A percentile compares a stretch with the other conserved stretches of the same genome.
These are phyloP conservation scores for Xylocopa sonorina DNA, from an alignment of 1,140 invertebrate genomes.

Conservation along the genomic window DNA sequence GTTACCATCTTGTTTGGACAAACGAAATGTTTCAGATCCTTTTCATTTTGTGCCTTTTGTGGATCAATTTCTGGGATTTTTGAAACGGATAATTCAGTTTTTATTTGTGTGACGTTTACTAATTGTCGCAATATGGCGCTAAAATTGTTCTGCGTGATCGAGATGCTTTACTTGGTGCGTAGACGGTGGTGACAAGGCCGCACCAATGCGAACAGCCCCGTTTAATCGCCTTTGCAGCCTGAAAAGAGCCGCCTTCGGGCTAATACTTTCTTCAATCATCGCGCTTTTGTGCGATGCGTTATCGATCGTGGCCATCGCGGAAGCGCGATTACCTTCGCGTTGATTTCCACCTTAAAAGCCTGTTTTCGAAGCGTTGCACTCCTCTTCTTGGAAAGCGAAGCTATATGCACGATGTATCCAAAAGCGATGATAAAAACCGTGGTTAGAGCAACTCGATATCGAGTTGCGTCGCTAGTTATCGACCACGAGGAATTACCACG, in stretches of 20 bases:
- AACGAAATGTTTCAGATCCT: too few relatives aligned
- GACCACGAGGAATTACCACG: neutral
- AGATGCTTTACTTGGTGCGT: neutral
- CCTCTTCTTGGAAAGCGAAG: too few relatives aligned
- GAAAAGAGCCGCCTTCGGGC: constrained; percentile 25
- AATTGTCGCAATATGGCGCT: too few relatives aligned
- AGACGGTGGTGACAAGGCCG: constrained; percentile 16
- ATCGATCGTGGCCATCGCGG: constrained; percentile 23
- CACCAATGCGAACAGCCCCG: neutral
- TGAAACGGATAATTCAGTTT: too few relatives aligned
- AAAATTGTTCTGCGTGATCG: too few relatives aligned
- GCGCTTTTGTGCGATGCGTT: neutral
- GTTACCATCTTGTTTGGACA: neutral
- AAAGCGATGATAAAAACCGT: too few relatives aligned
- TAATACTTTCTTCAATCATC: constrained; percentile 43
- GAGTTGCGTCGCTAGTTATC: neutral
- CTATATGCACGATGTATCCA: too few relatives aligned
- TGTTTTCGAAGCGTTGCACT: neutral
- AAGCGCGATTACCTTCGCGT: constrained; percentile 6
- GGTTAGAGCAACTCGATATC: too few relatives aligned
- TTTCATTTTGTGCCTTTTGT: too few relatives aligned
- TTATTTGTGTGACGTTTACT: too few relatives aligned
- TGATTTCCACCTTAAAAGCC: neutral
- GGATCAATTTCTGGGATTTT: too few relatives aligned
- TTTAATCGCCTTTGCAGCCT: constrained; percentile 36